These are phyloP conservation scores for Notothenia rossii DNA, from an alignment of 2,113 vertebrate species.

Conservation along the genomic window DNA sequence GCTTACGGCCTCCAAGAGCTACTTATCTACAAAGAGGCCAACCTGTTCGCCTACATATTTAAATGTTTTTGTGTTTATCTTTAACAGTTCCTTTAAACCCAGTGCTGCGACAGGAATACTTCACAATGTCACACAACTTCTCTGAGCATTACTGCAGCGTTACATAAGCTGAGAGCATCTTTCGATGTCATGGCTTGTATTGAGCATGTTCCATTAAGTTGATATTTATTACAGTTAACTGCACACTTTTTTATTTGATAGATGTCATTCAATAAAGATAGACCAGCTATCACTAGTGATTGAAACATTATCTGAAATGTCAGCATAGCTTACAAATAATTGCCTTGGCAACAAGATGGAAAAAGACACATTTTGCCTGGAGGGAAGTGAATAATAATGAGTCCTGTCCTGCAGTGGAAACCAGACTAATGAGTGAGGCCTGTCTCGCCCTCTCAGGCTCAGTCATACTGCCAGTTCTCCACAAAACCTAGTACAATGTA, in stretches of 20 bases:
- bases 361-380: slow-evolving; percentile 12
- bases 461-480: slow-evolving; percentile 19
- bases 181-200: no score
- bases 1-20: slow-evolving; percentile 32
- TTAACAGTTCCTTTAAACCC: slow-evolving; percentile 13
- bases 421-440: slow-evolving; percentile 51
- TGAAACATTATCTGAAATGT: slow-evolving; percentile 15
- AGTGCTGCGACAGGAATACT: background rate
- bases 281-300: background rate
- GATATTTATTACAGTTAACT: no score
- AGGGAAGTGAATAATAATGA: slow-evolving; percentile 34
- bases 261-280: background rate
- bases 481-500: slow-evolving; percentile 40
- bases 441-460: slow-evolving; percentile 24
- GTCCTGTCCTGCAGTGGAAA: slow-evolving; percentile 48
- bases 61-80: slow-evolving; percentile 10
- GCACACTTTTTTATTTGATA: no score
- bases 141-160: background rate
- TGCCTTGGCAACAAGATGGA: slow-evolving; percentile 22
- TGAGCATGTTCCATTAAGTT: no score
- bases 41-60: slow-evolving; percentile 6
- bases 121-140: background rate
- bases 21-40: slow-evolving; percentile 29
- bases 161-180: background rate
- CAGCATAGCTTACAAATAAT: slow-evolving; percentile 21